Evolutionary conservation across 2,113 vertebrate species (phyloP).

Genomic region (Tricholaema leucomelas): DNA sequence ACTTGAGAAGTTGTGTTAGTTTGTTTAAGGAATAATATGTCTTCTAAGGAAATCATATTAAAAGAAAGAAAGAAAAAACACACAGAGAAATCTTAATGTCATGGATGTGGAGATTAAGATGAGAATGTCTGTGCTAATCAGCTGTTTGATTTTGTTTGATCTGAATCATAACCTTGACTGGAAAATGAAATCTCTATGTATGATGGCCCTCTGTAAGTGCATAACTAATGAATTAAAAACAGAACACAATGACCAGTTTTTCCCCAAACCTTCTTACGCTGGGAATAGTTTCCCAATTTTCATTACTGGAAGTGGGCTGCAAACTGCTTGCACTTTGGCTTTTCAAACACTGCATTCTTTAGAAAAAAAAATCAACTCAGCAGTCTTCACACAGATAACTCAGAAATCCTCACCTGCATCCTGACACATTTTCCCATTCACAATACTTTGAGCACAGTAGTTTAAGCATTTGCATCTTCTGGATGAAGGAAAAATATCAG

Average conservation of each 20-base stretch:
- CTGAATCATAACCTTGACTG: neutral
- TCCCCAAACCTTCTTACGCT: neutral
- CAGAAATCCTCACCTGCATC: neutral
- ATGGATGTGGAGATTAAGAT: neutral
- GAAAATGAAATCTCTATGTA: slow-evolving; percentile 26
- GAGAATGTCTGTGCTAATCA: neutral
- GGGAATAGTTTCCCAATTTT: neutral
- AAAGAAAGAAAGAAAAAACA: neutral
- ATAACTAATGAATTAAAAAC: neutral
- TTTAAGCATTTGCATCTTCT: neutral
- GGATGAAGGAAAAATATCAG: neutral
- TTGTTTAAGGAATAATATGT: slow-evolving; percentile 41
- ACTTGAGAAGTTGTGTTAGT: slow-evolving; percentile 59
- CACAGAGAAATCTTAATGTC: slow-evolving; percentile 44
- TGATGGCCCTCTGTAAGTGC: neutral
- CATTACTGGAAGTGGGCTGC: neutral
- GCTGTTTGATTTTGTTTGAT: slow-evolving; percentile 1
- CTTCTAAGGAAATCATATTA: slow-evolving; percentile 37
- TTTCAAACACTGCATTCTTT: neutral
- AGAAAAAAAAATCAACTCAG: neutral
- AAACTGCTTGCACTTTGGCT: fast-evolving
- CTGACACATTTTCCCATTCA: neutral
- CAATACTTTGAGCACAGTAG: neutral
- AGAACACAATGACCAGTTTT: neutral
- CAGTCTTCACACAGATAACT: neutral